Evolutionary conservation across 2,888 invertebrate genomes (phyloP).

Genomic region (Hydrotaea cyrtoneurina): DNA sequence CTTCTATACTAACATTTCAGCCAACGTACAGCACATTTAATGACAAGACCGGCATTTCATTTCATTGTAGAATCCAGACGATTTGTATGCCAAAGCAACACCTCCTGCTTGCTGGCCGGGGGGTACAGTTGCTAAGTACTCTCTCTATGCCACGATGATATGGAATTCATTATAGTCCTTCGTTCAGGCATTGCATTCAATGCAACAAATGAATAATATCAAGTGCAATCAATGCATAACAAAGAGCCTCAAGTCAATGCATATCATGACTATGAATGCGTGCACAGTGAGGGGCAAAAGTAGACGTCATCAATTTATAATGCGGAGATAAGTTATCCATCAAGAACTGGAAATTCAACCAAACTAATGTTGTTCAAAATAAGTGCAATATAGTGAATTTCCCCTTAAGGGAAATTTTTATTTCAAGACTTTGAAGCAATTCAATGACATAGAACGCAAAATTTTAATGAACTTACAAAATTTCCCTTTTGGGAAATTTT

Average conservation of each 20-base stretch:
- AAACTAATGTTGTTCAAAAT: too few species aligned
- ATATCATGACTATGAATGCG: constrained; percentile 7
- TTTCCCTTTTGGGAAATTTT: too few species aligned
- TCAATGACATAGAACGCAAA: too few species aligned
- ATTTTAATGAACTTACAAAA: too few species aligned
- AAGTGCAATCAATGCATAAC: constrained; percentile 77
- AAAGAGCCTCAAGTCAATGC: constrained; percentile 39
- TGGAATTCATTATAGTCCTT: constrained; percentile 22
- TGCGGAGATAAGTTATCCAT: too few species aligned
- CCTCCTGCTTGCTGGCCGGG: not conserved
- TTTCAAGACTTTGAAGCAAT: too few species aligned
- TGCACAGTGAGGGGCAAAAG: not conserved
- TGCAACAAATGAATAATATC: constrained; percentile 73
- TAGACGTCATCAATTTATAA: too few species aligned
- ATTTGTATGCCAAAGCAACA: not conserved
- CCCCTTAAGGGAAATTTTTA: too few species aligned
- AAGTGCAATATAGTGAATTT: too few species aligned
- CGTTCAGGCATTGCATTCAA: constrained; percentile 40
- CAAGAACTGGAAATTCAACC: too few species aligned
- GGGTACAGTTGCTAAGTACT: too few species aligned
- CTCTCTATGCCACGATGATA: not conserved
- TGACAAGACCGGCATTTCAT: constrained; percentile 58
- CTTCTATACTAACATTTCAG: not conserved
- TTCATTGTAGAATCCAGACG: constrained; percentile 21
- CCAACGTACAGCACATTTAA: constrained; percentile 65